A percentile compares a stretch with the other conserved stretches of the same genome.
phyloP scores from a whole-genome alignment of 2,113 vertebrate species.

The Platanista minor region DNA sequence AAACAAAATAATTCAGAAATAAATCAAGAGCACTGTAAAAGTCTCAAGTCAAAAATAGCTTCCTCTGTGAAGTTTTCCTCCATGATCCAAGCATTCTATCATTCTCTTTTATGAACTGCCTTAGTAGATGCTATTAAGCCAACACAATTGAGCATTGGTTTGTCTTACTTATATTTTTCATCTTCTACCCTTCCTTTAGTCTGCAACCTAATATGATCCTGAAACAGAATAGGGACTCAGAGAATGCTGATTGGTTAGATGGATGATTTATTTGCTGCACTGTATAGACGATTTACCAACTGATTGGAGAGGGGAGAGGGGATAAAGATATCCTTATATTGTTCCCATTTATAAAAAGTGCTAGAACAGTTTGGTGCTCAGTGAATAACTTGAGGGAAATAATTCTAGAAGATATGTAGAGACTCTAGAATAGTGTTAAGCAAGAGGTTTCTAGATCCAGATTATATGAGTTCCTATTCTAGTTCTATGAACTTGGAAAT shows the following conservation, averaged over 20 bases:
- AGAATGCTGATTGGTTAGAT: background rate
- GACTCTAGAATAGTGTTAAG: background rate
- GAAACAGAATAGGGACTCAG: background rate
- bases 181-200: background rate
- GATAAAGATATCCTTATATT: background rate
- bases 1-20: background rate
- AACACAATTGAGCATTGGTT: background rate
- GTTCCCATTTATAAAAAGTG: background rate
- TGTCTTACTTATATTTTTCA: background rate
- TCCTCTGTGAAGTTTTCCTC: background rate
- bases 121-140: background rate
- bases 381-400: background rate
- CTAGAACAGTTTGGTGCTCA: background rate
- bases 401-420: background rate
- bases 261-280: background rate
- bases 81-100: background rate
- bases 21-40: background rate
- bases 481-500: background rate
- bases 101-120: background rate
- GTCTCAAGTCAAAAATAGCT: background rate
- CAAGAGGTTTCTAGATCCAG: background rate
- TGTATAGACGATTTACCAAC: background rate
- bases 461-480: background rate
- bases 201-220: background rate
- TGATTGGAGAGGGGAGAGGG: background rate